Evolutionary conservation across 1,140 invertebrate genomes (phyloP).

Genomic region (Tetramorium parvispinum): DNA sequence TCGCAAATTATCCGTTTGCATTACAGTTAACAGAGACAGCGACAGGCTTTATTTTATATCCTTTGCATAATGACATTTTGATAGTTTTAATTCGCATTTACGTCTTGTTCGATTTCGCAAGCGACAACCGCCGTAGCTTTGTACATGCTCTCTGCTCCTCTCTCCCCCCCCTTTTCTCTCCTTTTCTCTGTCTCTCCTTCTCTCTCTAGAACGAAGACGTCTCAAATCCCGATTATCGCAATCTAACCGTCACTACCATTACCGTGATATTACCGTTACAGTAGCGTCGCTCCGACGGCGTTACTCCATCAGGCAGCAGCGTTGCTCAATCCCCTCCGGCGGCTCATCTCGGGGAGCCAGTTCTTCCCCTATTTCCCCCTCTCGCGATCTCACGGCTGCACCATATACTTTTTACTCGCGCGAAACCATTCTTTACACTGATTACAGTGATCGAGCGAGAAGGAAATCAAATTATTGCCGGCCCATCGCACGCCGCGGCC

Average conservation of each 20-base stretch:
- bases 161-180: not conserved
- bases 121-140: not conserved
- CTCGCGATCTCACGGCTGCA: not conserved
- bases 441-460: conserved; percentile 34
- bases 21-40: conserved; percentile 8
- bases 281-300: conserved; percentile 59
- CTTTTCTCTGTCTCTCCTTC: not conserved
- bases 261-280: conserved; percentile 62
- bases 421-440: conserved; percentile 34
- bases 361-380: not conserved
- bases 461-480: conserved; percentile 41
- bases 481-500: not conserved
- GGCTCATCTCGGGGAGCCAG: conserved; percentile 54
- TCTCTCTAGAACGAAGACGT: not conserved
- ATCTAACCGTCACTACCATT: conserved; percentile 31
- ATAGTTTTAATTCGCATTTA: conserved; percentile 24
- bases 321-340: conserved; percentile 60
- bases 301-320: conserved; percentile 58
- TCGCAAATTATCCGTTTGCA: conserved; percentile 15
- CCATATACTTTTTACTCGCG: conserved; percentile 46
- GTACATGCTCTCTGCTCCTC: not conserved
- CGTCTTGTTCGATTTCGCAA: conserved; percentile 9
- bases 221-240: conserved; percentile 39
- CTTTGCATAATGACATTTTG: conserved; percentile 37
- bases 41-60: not conserved